phyloP scores from a whole-genome alignment of 1,140 invertebrate genomes.

The Dreissena rostriformis region DNA sequence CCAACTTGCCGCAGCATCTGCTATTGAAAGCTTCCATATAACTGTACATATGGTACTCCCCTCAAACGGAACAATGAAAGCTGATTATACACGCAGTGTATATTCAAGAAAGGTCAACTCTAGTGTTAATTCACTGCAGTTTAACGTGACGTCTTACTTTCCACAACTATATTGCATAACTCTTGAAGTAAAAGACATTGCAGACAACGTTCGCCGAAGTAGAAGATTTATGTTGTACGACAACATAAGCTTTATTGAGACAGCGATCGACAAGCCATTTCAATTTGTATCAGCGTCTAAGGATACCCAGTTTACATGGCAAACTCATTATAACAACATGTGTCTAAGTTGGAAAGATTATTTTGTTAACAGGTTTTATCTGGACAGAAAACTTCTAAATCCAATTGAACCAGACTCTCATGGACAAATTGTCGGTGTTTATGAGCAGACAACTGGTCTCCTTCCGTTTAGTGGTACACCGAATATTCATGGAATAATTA shows the following conservation, averaged over 20 bases:
- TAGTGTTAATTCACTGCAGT: neutral
- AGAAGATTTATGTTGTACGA: conserved; percentile 27
- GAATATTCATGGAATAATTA: conserved; percentile 62
- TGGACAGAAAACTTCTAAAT: conserved; percentile 38
- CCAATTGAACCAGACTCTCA: conserved; percentile 39
- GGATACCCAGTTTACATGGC: conserved; percentile 16
- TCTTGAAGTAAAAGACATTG: conserved; percentile 35
- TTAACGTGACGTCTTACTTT: neutral
- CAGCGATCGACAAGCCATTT: neutral
- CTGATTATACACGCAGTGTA: neutral
- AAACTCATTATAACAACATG: conserved; percentile 8
- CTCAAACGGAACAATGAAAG: neutral
- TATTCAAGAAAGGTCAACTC: neutral
- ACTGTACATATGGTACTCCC: neutral
- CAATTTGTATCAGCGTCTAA: conserved; percentile 1
- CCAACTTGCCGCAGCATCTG: neutral
- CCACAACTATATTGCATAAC: conserved; percentile 1
- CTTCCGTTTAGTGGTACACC: conserved; percentile 61
- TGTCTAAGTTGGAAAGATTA: conserved; percentile 24
- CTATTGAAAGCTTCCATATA: conserved; percentile 15
- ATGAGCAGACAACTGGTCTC: conserved; percentile 59
- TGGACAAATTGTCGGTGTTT: conserved; percentile 33
- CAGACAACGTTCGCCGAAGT: conserved; percentile 3
- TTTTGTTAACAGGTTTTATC: conserved; percentile 17
- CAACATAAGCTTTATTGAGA: neutral